phyloP scores from a whole-genome alignment of 2,113 vertebrate species.

The Alouatta palliata region DNA sequence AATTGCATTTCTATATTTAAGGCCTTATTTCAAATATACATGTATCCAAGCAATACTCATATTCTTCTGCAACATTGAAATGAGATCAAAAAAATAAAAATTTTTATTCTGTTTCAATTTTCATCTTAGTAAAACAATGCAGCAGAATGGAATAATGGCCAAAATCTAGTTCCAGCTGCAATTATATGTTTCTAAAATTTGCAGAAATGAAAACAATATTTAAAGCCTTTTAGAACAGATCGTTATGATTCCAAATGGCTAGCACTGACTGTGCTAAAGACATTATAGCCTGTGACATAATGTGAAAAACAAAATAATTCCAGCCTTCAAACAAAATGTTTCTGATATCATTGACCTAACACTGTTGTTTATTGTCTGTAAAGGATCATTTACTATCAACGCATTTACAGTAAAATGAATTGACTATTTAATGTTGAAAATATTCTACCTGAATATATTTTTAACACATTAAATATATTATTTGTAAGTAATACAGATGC shows the following conservation, averaged over 20 bases:
- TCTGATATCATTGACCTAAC: neutral
- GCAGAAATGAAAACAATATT: neutral
- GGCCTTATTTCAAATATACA: neutral
- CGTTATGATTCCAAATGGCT: neutral
- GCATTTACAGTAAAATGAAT: neutral
- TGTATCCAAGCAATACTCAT: neutral
- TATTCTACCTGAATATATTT: neutral
- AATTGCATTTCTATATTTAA: neutral
- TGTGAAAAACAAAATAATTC: neutral
- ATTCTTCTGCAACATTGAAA: neutral
- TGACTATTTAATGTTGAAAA: neutral
- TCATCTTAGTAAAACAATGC: neutral
- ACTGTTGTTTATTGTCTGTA: neutral
- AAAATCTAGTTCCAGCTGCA: neutral
- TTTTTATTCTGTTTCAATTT: conserved; percentile 2
- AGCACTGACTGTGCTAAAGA: neutral
- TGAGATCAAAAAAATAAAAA: neutral
- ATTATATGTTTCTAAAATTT: neutral
- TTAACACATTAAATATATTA: neutral
- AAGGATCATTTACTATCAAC: neutral
- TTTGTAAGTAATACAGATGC: neutral
- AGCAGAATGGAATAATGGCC: neutral
- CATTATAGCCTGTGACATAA: neutral
- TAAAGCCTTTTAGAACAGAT: neutral
- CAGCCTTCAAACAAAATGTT: neutral